Evolutionary conservation across 2,113 vertebrate genomes (phyloP).

Genomic region (Diadophis punctatus): DNA sequence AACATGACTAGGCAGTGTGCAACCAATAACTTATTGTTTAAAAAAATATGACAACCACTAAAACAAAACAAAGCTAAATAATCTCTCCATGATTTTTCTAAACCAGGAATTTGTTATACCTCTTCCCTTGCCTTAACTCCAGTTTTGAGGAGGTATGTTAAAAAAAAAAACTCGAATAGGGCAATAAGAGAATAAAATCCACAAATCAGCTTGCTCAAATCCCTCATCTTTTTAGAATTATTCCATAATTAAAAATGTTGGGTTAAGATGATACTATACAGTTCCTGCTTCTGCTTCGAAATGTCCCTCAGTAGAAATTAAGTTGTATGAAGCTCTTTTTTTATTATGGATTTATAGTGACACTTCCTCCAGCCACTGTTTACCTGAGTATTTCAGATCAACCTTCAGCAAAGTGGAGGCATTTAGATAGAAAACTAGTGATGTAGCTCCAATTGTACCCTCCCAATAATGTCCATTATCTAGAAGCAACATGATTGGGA

Average conservation of each 20-base stretch:
- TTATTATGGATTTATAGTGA: not conserved
- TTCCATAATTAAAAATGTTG: not conserved
- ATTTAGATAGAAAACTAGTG: not conserved
- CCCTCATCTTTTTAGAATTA: not conserved
- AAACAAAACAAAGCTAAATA: not conserved
- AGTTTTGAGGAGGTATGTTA: not conserved
- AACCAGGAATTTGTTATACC: not conserved
- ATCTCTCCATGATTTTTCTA: not conserved
- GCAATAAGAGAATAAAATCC: not conserved
- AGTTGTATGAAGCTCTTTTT: not conserved
- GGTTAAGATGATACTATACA: not conserved
- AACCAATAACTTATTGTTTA: not conserved
- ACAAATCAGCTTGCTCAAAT: not conserved
- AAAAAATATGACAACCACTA: not conserved
- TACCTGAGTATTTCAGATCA: not conserved
- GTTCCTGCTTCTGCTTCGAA: not conserved
- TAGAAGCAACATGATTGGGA: not conserved
- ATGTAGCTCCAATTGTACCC: not conserved
- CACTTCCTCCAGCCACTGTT: not conserved
- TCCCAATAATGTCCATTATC: not conserved
- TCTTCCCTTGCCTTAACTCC: not conserved
- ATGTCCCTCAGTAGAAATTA: not conserved
- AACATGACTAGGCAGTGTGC: not conserved
- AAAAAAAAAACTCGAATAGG: not conserved
- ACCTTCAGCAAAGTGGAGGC: not conserved